phyloP scores from a whole-genome alignment of 2,113 vertebrate genomes.

The Nicator chloris region DNA sequence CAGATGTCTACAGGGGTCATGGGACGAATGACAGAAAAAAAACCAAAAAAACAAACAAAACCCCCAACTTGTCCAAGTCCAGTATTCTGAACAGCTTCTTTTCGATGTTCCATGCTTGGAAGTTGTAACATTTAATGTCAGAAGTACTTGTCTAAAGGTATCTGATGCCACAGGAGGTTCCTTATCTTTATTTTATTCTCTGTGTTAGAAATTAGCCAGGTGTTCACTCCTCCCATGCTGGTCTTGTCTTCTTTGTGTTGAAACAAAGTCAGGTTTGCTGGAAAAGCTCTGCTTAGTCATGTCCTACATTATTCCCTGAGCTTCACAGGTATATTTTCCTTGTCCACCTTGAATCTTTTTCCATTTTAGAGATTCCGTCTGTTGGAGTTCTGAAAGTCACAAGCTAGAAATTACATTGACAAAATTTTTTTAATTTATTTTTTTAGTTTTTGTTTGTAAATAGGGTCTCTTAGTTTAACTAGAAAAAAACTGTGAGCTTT shows the following conservation, averaged over 20 bases:
- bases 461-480: background rate
- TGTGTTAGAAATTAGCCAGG: fast-evolving
- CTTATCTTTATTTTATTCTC: background rate
- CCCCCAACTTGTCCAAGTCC: too few species aligned
- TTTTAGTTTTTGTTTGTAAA: background rate
- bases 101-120: background rate
- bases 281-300: background rate
- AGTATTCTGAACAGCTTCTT: background rate
- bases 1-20: fast-evolving
- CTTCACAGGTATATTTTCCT: background rate
- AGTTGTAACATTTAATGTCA: background rate
- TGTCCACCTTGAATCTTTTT: background rate
- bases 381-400: background rate
- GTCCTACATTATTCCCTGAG: background rate
- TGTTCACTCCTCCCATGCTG: background rate
- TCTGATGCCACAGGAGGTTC: background rate
- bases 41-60: too few species aligned
- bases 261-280: background rate
- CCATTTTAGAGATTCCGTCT: background rate
- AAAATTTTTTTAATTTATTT: background rate
- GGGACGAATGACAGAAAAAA: fast-evolving
- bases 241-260: background rate
- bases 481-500: background rate
- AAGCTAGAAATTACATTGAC: fast-evolving
- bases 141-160: background rate